Base-by-base conservation (phyloP, 1,140 invertebrate species). In the Paramacrobiotus metropolitanus region DNA sequence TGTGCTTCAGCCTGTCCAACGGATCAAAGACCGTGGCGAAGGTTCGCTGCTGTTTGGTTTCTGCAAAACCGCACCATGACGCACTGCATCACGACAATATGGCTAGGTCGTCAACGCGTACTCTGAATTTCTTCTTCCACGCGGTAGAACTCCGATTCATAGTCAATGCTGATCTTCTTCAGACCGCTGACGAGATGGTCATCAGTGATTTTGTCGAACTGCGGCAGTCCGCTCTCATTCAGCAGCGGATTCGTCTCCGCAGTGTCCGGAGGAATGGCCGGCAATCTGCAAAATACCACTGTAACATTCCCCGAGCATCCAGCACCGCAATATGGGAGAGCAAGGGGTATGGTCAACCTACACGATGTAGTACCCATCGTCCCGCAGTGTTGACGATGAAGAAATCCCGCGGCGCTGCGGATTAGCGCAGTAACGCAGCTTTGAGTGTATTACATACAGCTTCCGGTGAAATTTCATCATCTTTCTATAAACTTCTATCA, bases 211-310 rank as follows among this genome's bases (percentile, higher is more conserved):
- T 80, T 77, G 68, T 80, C 82, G 69, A 88, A 90, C 67, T 85
- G 79, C 55, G 87, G 87, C 44, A 84, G 74, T 2, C 81, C 81
- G 70, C 82, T 77, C 34, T 79, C 77, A 64, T 81, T 78, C 1
- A 89, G 68, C n/a, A 90, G 70, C 24, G 81, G 76, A 75, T 86
- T 85, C 66, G 81, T 82, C 31, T 82, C 78, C 44, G 78, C 76
- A 66, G 79, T 75, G 68, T 90, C 86, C 69, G 84, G 81, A 2
- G 87, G 86, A 59, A 91, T 84, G 79, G 92, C 87, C 45, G 89
- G 89, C 62, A 92, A 79, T 65, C 88, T 92, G 70, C 34, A 69
- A 70, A 75, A 77, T 67, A 67, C 44, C 61, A n/a, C n/a, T n/a
- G 59, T 62, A 64, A 28, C 29, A 64, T 20, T 59, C n/a, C n/a